phyloP scores from a whole-genome alignment of 2,113 vertebrate genomes.

The Chelonoidis abingdonii region DNA sequence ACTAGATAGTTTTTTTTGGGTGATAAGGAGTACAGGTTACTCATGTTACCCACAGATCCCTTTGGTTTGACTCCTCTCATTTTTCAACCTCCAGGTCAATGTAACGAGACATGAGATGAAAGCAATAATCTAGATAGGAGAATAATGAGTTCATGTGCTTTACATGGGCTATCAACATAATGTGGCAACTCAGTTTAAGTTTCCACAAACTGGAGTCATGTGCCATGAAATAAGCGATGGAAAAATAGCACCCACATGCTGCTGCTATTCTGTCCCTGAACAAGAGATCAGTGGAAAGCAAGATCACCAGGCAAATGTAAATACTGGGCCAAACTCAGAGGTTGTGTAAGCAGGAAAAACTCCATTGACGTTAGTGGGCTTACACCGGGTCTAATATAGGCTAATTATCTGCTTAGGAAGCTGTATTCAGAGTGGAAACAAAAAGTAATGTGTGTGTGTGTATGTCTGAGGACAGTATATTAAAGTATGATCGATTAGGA shows the following conservation, averaged over 20 bases:
- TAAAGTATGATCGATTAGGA: not conserved
- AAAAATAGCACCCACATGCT: not conserved
- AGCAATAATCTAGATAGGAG: not conserved
- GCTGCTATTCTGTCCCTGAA: not conserved
- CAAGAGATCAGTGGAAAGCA: constrained; percentile 1
- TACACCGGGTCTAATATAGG: fast-evolving
- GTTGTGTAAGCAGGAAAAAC: not conserved
- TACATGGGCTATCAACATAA: not conserved
- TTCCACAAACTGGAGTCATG: not conserved
- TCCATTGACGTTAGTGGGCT: not conserved
- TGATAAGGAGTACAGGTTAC: not conserved
- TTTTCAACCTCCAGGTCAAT: not conserved
- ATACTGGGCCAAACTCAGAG: not conserved
- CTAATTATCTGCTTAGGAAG: not conserved
- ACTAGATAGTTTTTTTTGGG: not conserved
- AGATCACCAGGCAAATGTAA: not conserved
- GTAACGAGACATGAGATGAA: not conserved
- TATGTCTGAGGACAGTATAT: not conserved
- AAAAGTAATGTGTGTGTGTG: not conserved
- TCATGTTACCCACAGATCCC: not conserved
- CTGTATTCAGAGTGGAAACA: not conserved
- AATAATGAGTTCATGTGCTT: not conserved
- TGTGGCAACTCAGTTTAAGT: not conserved
- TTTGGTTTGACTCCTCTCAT: not conserved
- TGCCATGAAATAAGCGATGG: not conserved